Evolutionary conservation across 2,113 vertebrate genomes (phyloP).

Genomic region (Eublepharis macularius): DNA sequence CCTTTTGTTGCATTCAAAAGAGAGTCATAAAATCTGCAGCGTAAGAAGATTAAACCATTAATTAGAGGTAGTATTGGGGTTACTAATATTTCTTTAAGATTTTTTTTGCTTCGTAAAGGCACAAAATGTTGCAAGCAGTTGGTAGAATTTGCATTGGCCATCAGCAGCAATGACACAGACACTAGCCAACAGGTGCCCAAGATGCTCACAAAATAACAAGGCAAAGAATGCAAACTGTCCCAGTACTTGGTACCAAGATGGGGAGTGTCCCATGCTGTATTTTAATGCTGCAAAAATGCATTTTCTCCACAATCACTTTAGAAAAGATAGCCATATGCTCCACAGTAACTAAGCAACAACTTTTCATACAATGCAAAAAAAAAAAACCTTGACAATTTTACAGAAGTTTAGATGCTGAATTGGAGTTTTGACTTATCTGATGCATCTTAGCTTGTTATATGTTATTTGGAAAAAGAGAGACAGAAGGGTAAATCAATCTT

Average conservation of each 20-base stretch:
- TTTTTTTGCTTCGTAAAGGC: background rate
- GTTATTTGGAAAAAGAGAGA: background rate
- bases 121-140: background rate
- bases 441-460: background rate
- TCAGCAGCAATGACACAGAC: background rate
- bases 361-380: background rate
- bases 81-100: too few species aligned
- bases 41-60: too few species aligned
- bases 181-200: background rate
- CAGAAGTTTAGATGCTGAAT: background rate
- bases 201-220: too few species aligned
- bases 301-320: background rate
- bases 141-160: background rate
- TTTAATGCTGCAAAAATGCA: background rate
- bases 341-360: background rate
- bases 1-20: background rate
- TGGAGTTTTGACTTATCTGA: background rate
- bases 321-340: too few species aligned
- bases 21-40: background rate
- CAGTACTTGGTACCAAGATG: too few species aligned
- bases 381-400: background rate
- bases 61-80: too few species aligned
- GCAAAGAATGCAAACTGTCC: too few species aligned
- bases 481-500: constrained; percentile 26
- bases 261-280: too few species aligned